A percentile compares a stretch with the other conserved stretches of the same genome.
phyloP scores from a whole-genome alignment of 1,140 invertebrate genomes.

The Megalopta genalis region DNA sequence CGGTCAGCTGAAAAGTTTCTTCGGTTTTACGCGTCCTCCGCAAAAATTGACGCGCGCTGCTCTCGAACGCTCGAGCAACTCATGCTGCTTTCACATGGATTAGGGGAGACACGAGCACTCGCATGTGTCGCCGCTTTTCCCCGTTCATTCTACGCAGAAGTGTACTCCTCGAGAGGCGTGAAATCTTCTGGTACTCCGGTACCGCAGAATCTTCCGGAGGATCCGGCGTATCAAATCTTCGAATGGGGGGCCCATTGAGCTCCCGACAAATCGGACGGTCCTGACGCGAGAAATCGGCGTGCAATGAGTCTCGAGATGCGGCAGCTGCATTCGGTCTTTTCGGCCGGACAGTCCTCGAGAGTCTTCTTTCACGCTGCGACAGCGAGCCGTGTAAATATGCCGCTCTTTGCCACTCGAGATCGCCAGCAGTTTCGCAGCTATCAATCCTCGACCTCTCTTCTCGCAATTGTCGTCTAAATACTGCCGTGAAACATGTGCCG shows the following conservation, averaged over 20 bases:
- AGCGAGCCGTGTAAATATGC: slow-evolving; percentile 18
- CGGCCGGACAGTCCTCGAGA: slow-evolving; percentile 18
- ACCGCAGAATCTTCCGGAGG: slow-evolving; percentile 21
- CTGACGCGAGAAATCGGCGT: slow-evolving; percentile 55
- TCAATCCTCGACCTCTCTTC: not conserved
- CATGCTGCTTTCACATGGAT: slow-evolving; percentile 19
- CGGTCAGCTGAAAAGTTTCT: not conserved
- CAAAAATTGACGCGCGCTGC: not conserved
- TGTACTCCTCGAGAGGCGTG: slow-evolving; percentile 59
- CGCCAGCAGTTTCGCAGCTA: not conserved
- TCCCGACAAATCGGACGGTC: slow-evolving; percentile 52
- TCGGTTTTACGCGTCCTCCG: slow-evolving; percentile 31
- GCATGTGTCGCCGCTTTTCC: not conserved
- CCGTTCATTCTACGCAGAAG: slow-evolving; percentile 6
- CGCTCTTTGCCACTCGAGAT: not conserved
- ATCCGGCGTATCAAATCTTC: slow-evolving; percentile 53
- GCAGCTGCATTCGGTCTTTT: slow-evolving; percentile 48
- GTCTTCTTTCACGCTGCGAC: slow-evolving; percentile 18
- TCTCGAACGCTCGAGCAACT: not conserved
- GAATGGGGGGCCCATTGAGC: slow-evolving; percentile 14
- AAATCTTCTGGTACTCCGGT: slow-evolving; percentile 49
- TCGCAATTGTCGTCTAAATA: too few species aligned
- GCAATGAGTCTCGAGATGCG: slow-evolving; percentile 43
- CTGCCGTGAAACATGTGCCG: too few species aligned
- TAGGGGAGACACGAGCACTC: not conserved